phyloP scores from a whole-genome alignment of 2,888 invertebrate species.

The Phania funesta region DNA sequence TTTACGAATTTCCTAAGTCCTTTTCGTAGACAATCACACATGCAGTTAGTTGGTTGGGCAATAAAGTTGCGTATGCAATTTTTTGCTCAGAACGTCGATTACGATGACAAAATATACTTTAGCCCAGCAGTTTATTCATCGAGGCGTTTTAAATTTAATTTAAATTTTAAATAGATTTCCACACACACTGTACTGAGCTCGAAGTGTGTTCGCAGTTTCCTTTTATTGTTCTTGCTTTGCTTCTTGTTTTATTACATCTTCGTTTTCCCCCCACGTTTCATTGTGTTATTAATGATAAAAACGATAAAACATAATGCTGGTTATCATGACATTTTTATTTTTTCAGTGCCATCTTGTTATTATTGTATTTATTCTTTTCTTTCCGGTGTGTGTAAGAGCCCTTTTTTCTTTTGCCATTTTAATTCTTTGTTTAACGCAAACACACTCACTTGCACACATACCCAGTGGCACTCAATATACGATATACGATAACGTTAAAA shows the following conservation, averaged over 20 bases:
- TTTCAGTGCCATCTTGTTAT: constrained; percentile 54
- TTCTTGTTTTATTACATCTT: constrained; percentile 1
- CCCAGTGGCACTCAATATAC: neutral
- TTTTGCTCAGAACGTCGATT: too few species aligned
- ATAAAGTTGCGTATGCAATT: too few species aligned
- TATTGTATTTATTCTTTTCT: constrained; percentile 23
- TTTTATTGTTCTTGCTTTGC: neutral
- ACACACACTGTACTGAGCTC: neutral
- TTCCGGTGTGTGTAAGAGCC: neutral
- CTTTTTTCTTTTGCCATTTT: constrained; percentile 26
- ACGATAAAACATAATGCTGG: constrained; percentile 56
- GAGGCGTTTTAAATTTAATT: too few species aligned
- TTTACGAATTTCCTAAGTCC: too few species aligned
- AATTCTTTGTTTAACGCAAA: neutral
- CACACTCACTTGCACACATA: neutral
- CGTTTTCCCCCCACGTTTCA: neutral
- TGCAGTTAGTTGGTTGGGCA: too few species aligned
- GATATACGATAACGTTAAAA: constrained; percentile 17
- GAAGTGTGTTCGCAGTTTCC: neutral
- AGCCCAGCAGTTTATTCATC: too few species aligned
- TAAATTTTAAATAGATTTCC: neutral
- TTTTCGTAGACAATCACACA: too few species aligned
- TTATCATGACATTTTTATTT: constrained; percentile 62
- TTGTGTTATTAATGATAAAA: constrained; percentile 51
- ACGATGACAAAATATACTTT: too few species aligned